These are phyloP conservation scores for Canis aureus DNA, from an alignment of 2,113 vertebrate genomes.

Conservation along the genomic window DNA sequence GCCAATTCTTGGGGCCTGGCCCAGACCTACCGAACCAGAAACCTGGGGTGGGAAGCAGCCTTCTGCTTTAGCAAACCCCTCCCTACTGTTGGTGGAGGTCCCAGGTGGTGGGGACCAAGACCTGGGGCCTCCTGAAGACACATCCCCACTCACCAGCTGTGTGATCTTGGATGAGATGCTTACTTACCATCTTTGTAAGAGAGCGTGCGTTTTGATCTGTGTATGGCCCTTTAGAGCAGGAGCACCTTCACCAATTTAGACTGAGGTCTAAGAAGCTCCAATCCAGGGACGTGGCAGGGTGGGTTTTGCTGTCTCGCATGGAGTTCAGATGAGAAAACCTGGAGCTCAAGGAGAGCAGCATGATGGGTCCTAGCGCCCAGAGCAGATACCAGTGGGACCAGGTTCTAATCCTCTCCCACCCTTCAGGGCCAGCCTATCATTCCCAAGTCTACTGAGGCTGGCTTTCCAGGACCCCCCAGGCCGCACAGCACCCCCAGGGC, in stretches of 20 bases:
- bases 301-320: no score
- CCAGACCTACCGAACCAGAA: not conserved
- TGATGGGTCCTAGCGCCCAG: not conserved
- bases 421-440: not conserved
- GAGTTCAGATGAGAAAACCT: not conserved
- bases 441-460: no score
- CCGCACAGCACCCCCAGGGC: not conserved
- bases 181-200: rapidly evolving
- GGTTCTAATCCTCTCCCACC: not conserved
- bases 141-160: not conserved
- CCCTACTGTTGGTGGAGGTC: no score
- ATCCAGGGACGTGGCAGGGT: not conserved
- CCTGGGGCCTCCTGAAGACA: not conserved
- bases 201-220: rapidly evolving
- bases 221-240: not conserved
- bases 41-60: not conserved
- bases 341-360: rapidly evolving
- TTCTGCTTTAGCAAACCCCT: not conserved
- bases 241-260: not conserved
- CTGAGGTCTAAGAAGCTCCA: not conserved
- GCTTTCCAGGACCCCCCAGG: not conserved
- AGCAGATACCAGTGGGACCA: rapidly evolving
- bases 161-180: not conserved
- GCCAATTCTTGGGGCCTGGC: rapidly evolving
- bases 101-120: not conserved